phyloP scores from a whole-genome alignment of 92 coral and sea anemone genomes.

The Zoanthus sociatus region DNA sequence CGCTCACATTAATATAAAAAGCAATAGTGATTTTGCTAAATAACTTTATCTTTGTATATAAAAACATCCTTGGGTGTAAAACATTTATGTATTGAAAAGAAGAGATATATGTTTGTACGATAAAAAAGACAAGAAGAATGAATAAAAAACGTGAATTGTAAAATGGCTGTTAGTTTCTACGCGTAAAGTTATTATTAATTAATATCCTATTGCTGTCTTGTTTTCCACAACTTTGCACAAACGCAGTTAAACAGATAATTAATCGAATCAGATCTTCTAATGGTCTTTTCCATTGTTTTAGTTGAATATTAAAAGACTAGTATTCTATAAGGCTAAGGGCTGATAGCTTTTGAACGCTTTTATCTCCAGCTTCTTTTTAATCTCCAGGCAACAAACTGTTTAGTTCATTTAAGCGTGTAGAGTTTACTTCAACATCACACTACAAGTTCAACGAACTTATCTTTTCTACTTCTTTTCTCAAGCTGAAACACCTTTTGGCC shows the following conservation, averaged over 20 bases:
- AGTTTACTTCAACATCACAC: slow-evolving; percentile 16
- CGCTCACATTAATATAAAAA: slow-evolving; percentile 48
- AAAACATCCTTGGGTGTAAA: slow-evolving; percentile 51
- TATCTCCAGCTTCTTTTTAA: background rate
- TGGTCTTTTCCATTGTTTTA: slow-evolving; percentile 16
- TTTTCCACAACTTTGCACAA: slow-evolving; percentile 70
- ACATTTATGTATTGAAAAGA: slow-evolving; percentile 72
- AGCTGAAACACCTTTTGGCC: background rate
- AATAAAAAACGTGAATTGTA: slow-evolving; percentile 78
- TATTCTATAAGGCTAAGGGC: background rate
- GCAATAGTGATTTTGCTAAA: slow-evolving; percentile 46
- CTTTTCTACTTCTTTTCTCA: background rate
- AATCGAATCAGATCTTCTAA: slow-evolving; percentile 25
- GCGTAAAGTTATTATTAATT: slow-evolving; percentile 82
- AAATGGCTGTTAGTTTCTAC: slow-evolving; percentile 71
- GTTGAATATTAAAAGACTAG: background rate
- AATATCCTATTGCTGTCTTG: slow-evolving; percentile 75
- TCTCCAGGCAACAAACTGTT: slow-evolving; percentile 7
- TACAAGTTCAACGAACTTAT: background rate
- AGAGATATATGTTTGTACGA: slow-evolving; percentile 75
- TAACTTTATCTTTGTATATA: slow-evolving; percentile 68
- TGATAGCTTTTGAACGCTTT: background rate
- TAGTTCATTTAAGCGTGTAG: background rate
- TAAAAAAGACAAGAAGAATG: slow-evolving; percentile 60
- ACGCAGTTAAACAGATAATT: slow-evolving; percentile 30